Evolutionary conservation across 2,888 invertebrate genomes (phyloP).

Genomic region (Nemoura dubitans): DNA sequence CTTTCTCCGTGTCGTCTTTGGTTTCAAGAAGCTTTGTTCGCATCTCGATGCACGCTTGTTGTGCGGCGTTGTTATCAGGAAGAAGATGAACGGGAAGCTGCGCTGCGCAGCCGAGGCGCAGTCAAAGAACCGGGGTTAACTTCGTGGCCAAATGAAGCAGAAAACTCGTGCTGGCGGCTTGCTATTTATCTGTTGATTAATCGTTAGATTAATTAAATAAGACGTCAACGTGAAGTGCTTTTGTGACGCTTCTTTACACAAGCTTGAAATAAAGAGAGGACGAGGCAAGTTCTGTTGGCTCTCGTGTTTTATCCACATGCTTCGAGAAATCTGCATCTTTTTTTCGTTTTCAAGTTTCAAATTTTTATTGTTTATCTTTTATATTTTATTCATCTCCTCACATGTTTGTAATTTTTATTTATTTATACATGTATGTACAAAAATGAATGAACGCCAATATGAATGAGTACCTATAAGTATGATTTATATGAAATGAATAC

Average conservation of each 20-base stretch:
- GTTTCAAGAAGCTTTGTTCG: not conserved
- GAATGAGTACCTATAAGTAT: too few species aligned
- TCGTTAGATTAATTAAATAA: not conserved
- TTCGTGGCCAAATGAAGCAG: conserved; percentile 24
- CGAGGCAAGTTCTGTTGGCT: not conserved
- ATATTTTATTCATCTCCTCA: too few species aligned
- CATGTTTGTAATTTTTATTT: too few species aligned
- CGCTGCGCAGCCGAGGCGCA: not conserved
- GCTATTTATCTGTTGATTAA: conserved; percentile 7
- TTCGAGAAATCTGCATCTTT: too few species aligned
- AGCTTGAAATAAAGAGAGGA: not conserved
- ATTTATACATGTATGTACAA: too few species aligned
- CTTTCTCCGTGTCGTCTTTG: not conserved
- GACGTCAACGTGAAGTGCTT: conserved; percentile 7
- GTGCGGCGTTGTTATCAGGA: not conserved
- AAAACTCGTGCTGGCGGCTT: not conserved
- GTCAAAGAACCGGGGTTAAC: too few species aligned
- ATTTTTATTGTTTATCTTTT: too few species aligned
- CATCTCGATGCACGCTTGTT: not conserved
- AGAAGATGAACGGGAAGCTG: not conserved
- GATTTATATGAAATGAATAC: too few species aligned
- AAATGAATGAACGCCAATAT: too few species aligned
- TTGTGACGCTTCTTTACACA: not conserved
- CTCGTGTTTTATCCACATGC: too few species aligned
- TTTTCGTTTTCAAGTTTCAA: too few species aligned